phyloP scores from a whole-genome alignment of 2,888 invertebrate species.

The Caenorhabditis sulstoni region DNA sequence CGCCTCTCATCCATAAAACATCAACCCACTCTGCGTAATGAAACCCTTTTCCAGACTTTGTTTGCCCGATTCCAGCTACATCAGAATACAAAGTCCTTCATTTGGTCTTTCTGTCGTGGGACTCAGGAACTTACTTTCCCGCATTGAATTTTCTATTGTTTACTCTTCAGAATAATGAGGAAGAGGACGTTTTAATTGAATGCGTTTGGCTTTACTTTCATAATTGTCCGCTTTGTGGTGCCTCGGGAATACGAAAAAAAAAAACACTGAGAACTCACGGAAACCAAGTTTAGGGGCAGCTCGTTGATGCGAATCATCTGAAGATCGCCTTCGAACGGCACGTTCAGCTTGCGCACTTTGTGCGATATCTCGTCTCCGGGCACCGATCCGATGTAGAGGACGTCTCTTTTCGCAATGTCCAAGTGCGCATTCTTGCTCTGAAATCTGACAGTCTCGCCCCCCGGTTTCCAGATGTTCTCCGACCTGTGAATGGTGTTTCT shows the following conservation, averaged over 20 bases:
- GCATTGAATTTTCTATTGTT: constrained; percentile 5
- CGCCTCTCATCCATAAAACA: constrained; percentile 18
- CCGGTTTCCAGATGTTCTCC: no score
- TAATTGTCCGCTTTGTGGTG: constrained; percentile 5
- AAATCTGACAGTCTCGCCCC: not conserved
- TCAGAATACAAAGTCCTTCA: not conserved
- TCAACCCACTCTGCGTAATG: constrained; percentile 33
- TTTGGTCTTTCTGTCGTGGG: not conserved
- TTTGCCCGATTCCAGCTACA: constrained; percentile 11
- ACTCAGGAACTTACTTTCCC: not conserved
- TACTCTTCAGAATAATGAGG: not conserved
- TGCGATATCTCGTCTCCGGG: constrained; percentile 58
- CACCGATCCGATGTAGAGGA: constrained; percentile 63
- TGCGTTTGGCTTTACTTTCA: not conserved
- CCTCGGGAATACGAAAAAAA: not conserved
- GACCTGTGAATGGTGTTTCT: constrained; percentile 40
- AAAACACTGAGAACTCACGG: constrained; percentile 58
- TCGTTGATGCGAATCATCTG: constrained; percentile 64
- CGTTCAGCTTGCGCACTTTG: constrained; percentile 60
- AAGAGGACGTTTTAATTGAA: not conserved
- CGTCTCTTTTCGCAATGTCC: constrained; percentile 55
- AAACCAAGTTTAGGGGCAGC: constrained; percentile 45
- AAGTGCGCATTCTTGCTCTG: constrained; percentile 65
- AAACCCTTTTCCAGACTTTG: constrained; percentile 37
- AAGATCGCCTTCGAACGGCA: constrained; percentile 60